phyloP scores from a whole-genome alignment of 2,888 invertebrate species.

The Hanleya hanleyi region DNA sequence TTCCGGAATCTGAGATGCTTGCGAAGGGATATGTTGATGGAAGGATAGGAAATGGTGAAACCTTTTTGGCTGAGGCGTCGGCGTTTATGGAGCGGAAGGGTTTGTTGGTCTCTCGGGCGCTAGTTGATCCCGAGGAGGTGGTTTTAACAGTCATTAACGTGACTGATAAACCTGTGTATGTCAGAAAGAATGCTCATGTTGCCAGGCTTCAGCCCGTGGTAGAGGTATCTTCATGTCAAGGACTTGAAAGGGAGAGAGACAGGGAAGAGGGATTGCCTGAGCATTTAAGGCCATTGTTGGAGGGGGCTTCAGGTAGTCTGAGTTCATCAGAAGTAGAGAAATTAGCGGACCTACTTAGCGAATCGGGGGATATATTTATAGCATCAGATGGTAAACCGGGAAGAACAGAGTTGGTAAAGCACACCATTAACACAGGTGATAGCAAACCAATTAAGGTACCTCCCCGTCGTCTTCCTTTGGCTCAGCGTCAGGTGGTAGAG shows the following conservation, averaged over 20 bases:
- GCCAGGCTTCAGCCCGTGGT: conserved; percentile 8
- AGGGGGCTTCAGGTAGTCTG: background rate
- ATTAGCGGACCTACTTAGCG: background rate
- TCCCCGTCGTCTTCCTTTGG: background rate
- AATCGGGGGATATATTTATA: background rate
- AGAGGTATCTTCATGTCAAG: background rate
- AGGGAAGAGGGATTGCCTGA: background rate
- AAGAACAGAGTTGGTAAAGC: background rate
- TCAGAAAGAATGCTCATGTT: conserved; percentile 12
- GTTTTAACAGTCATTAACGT: conserved; percentile 24
- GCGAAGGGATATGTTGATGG: conserved; percentile 13
- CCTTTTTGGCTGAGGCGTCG: conserved; percentile 6
- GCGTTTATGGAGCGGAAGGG: conserved; percentile 8
- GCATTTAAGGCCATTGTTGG: background rate
- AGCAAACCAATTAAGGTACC: background rate
- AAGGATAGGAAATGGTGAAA: background rate
- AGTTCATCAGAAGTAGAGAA: background rate
- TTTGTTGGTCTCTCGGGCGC: conserved; percentile 6
- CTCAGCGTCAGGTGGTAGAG: background rate
- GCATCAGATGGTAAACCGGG: background rate
- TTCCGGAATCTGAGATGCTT: conserved; percentile 13
- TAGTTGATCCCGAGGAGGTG: background rate
- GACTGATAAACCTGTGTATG: conserved; percentile 13
- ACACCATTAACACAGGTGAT: background rate
- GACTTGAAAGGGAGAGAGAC: background rate